Base-by-base conservation (phyloP, 1,140 invertebrate species). In the Drosophila lowei region DNA sequence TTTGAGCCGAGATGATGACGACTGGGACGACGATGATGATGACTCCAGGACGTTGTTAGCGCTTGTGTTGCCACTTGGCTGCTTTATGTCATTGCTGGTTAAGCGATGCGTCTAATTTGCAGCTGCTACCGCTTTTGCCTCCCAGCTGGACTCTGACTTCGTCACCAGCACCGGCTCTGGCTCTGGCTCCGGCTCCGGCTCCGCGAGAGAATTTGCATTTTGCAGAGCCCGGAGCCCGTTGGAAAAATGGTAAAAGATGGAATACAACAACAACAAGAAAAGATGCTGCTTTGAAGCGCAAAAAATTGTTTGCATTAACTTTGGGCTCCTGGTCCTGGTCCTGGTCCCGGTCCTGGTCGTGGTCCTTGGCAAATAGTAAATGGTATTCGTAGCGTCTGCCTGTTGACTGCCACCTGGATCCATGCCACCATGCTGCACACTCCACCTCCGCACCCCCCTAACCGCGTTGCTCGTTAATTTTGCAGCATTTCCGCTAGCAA, bases 31-130 rank as follows among this genome's bases (percentile, higher is more conserved):
- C 16, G 64, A 18, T 47, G 71, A 52, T 53, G 42, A 41, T 48
- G 70, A 60, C 42, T 68, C 34, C 65, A 57, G 65, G 63, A 68
- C 65, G 65, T 68, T 68, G 65, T 68, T 68, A 57, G 64, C 65
- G 63, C 52, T 57, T 64, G 56, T 68, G 63, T 74, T 75, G 73
- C 73, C 76, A 70, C 70, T 74, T 79, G 71, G 71, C 70, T 80
- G 80, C 80, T 80, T 84, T 85, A 84, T 85, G 81, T 85, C 83
- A 80, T 81, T 85, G 72, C 83, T 73, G 80, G 80, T 85, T 85
- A 85, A 85, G 81, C 78, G 80, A 85, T 85, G 80, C 80, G 78
- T 86, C 81, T 85, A 85, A 85, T 85, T 85, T 85, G 81, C 81
- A 85, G 81, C 73, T 86, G 81, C 72, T 81, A 7, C 30, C 8